Conservation (phyloP, 1,140 invertebrate species). For the Acromyrmex echinatior region DNA sequence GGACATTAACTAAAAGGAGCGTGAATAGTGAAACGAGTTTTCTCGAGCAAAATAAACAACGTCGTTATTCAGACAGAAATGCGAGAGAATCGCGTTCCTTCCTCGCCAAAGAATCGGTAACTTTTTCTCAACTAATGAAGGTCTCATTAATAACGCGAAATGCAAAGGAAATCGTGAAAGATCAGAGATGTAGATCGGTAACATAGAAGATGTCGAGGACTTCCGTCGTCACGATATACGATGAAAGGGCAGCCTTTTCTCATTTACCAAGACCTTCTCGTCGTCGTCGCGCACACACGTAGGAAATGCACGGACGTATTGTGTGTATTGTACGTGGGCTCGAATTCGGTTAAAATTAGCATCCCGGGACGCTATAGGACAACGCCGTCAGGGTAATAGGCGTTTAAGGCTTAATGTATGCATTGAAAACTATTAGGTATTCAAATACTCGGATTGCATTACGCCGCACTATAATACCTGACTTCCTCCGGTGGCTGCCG, state of each 20-base stretch:
- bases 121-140: slow-evolving; percentile 27
- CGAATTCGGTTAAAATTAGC: slow-evolving; percentile 79
- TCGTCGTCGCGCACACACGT: slow-evolving; percentile 7
- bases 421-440: slow-evolving; percentile 85
- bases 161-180: slow-evolving; percentile 14
- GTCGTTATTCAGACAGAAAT: slow-evolving; percentile 39
- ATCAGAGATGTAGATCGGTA: slow-evolving; percentile 1
- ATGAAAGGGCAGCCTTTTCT: slow-evolving; percentile 39
- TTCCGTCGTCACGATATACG: slow-evolving; percentile 37
- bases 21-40: slow-evolving; percentile 40
- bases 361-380: slow-evolving; percentile 73
- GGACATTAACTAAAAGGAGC: slow-evolving; percentile 33
- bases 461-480: slow-evolving; percentile 77
- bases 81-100: slow-evolving; percentile 13
- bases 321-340: slow-evolving; percentile 49
- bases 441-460: slow-evolving; percentile 84
- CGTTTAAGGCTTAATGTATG: slow-evolving; percentile 83
- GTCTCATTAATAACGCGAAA: slow-evolving; percentile 47
- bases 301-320: slow-evolving; percentile 31
- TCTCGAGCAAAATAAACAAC: slow-evolving; percentile 47
- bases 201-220: slow-evolving; percentile 50
- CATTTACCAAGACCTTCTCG: slow-evolving; percentile 63
- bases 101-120: slow-evolving; percentile 13
- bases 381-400: slow-evolving; percentile 80
- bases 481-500: slow-evolving; percentile 75